phyloP scores from a whole-genome alignment of 2,888 invertebrate genomes.

The Maniola hyperantus region DNA sequence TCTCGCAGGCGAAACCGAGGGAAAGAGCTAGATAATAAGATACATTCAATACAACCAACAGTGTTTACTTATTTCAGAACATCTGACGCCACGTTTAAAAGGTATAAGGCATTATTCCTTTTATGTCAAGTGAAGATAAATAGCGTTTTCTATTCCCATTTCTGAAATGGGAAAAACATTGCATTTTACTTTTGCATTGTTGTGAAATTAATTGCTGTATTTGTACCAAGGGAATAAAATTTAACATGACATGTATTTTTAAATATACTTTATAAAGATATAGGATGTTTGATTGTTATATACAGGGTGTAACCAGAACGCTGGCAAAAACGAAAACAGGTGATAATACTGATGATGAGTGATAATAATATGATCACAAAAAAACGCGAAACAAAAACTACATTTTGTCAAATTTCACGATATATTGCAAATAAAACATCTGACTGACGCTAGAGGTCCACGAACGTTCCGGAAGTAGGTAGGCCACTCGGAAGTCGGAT shows the following conservation, averaged over 20 bases:
- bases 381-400: too few relatives aligned
- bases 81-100: slow-evolving; percentile 13
- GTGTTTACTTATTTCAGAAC: slow-evolving; percentile 12
- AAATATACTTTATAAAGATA: too few relatives aligned
- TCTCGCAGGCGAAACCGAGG: not conserved
- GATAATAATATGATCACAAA: too few relatives aligned
- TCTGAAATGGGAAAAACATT: slow-evolving; percentile 17
- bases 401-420: too few relatives aligned
- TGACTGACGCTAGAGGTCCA: too few relatives aligned
- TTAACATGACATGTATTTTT: not conserved
- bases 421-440: too few relatives aligned
- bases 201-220: slow-evolving; percentile 18
- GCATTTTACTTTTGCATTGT: not conserved
- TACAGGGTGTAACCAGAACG: too few relatives aligned
- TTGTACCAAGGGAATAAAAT: not conserved
- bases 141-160: slow-evolving; percentile 19
- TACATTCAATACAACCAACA: not conserved
- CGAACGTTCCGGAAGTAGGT: too few relatives aligned
- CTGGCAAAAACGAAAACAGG: too few relatives aligned
- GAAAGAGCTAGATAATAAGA: not conserved
- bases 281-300: too few relatives aligned
- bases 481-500: too few relatives aligned
- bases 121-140: slow-evolving; percentile 24
- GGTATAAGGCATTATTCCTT: slow-evolving; percentile 22
- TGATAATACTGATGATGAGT: too few relatives aligned